Evolutionary conservation across 2,888 invertebrate genomes (phyloP), one percentile per base, ranked within the genome.

Genomic region (Oasisia sp.): DNA sequence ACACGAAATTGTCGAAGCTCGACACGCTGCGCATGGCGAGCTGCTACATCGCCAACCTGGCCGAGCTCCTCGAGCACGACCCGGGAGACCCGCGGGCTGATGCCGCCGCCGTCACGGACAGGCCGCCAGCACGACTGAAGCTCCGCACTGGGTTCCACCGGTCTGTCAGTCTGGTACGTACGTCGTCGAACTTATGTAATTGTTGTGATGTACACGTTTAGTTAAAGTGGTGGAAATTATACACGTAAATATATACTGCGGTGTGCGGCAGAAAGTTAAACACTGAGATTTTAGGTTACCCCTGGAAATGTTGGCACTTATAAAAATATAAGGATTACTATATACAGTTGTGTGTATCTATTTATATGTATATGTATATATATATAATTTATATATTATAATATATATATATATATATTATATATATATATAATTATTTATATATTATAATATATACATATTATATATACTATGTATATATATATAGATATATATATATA

Each of bases 1-100:
- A 99, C 96, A 99, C 99, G 0, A 99, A 99, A 96, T 97, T 99
- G 92, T 98, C 98, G 93, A 99, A 99, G 97, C 96, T 99, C 96
- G 99, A 99, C 96, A 99, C 99, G 0, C 97, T 99, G 74, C 97
- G 99, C 74, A 97, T 99, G 94, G 99, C 99, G 1, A 98, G 98
- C 1, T 98, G 98, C 93, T 99, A 99, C 97, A 99, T 99, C 94
- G 98, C 98, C 27, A 98, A 99, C 96, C 97, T 99, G 58, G 91
- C 93, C 74, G 92, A 93, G 92, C 92, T 94, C 92, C 93, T 94
- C 91, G 93, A 92, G 1, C 92, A 93, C 12, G 93, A 93, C 58
- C 89, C 91, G 12, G 89, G 91, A 32, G 93, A 92, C n/a, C 50
- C n/a, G 44, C 91, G 7, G n/a, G 5, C 14, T 27, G 74, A 74